These are phyloP conservation scores for Scopus umbretta DNA, from an alignment of 2,113 vertebrate species.

Conservation along the genomic window DNA sequence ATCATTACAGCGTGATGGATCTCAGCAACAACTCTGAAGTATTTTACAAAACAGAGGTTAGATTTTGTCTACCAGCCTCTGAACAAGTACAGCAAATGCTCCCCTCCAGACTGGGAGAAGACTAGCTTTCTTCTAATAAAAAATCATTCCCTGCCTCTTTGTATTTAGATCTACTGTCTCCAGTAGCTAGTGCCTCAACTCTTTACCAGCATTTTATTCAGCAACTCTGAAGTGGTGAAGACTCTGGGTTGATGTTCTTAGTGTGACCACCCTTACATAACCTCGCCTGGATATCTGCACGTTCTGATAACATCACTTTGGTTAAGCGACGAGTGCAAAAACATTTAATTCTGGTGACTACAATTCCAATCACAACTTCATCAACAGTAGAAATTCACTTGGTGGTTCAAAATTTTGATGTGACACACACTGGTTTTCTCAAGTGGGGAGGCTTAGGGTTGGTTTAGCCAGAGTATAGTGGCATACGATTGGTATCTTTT, in stretches of 20 bases:
- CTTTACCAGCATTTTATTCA: neutral
- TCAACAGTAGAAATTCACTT: neutral
- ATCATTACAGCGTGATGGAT: neutral
- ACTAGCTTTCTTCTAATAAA: neutral
- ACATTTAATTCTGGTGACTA: neutral
- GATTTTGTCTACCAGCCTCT: neutral
- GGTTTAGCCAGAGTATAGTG: neutral
- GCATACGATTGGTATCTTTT: neutral
- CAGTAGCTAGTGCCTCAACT: neutral
- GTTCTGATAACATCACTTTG: neutral
- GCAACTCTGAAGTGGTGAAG: neutral
- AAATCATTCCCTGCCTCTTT: neutral
- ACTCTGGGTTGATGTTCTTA: neutral
- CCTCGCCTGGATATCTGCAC: neutral
- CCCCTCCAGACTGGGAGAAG: neutral
- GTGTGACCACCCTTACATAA: rapidly evolving
- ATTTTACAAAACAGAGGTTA: neutral
- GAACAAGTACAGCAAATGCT: neutral
- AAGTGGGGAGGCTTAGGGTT: neutral
- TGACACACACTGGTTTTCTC: neutral
- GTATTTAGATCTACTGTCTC: neutral
- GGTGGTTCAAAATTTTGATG: neutral
- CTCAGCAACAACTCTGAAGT: neutral
- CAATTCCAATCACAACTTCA: neutral
- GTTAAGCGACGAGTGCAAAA: neutral